These are phyloP conservation scores for Artibeus jamaicensis DNA, from an alignment of 2,797 vertebrate species.

Conservation along the genomic window DNA sequence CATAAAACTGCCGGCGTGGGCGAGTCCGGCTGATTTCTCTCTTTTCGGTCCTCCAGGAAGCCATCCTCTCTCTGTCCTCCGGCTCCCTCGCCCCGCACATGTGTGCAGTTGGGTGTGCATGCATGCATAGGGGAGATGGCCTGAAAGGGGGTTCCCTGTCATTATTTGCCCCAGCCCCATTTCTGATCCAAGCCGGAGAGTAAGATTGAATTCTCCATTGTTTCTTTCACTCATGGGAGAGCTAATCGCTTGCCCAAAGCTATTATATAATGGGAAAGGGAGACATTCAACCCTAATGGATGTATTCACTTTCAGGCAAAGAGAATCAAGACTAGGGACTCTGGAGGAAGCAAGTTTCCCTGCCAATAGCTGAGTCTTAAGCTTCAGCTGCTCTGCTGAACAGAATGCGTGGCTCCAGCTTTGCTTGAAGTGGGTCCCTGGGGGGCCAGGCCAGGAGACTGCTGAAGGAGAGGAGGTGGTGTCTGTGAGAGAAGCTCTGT, in stretches of 20 bases:
- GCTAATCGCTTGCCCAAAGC: not conserved
- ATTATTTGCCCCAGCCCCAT: not conserved
- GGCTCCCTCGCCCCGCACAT: accelerated
- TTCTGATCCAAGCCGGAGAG: not conserved
- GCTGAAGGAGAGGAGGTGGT: not conserved
- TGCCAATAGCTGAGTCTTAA: not conserved
- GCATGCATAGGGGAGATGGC: not conserved
- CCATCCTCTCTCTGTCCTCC: not conserved
- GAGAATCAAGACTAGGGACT: not conserved
- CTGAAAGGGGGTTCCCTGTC: not conserved
- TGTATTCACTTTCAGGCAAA: not conserved
- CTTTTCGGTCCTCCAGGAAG: not conserved
- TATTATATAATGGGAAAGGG: not conserved
- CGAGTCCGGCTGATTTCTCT: not conserved
- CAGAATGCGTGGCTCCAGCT: not conserved
- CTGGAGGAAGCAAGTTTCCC: not conserved
- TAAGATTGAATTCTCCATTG: not conserved
- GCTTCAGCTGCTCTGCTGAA: not conserved
- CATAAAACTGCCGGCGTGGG: not conserved
- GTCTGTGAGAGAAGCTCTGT: not conserved
- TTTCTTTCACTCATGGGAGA: not conserved
- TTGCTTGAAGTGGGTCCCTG: not conserved
- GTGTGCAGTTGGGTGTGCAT: not conserved
- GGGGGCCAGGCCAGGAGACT: not conserved
- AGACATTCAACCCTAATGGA: not conserved